Evolutionary conservation across 1,140 invertebrate genomes (phyloP), one percentile per base, ranked within the genome.

Genomic region (Eumaeus atala): DNA sequence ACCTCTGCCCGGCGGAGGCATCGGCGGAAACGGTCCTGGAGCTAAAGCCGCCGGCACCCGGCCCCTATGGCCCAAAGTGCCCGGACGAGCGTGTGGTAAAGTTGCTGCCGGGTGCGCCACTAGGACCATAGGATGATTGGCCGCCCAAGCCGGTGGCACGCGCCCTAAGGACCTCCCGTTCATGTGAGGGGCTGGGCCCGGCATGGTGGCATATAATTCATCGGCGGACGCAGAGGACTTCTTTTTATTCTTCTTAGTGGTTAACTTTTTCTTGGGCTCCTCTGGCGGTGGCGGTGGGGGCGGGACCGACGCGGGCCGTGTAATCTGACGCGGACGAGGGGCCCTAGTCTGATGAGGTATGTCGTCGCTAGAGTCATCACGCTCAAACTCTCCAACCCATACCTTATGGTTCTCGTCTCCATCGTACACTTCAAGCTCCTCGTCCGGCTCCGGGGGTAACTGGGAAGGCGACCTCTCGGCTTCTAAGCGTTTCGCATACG

Each of bases 341-440:
- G 95, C 94, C 56, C 94, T 90, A 8, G 92, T 90, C 62, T 95
- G 90, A 14, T 95, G 94, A 14, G 93, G 91, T 50, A 95, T 91
- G 35, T 94, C 93, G 67, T 96, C 95, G 48, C 90, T 88, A 42
- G 88, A 89, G 65, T 92, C 91, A 56, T 93, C 92, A 7, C 94
- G 91, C 59, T 95, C 94, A 53, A 92, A 89, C 38, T 92, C 93
- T 8, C 93, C 92, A 0, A 93, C 93, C 95, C 95, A 97, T 1
- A 97, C 93, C 83, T 98, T 97, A 74, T 97, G 96, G 71, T 97
- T 97, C 74, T 97, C 95, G 71, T 97, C 94, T 0, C 94, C 95
- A 71, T 96, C 96, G 73, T 94, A 96, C 17, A 95, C 89, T 51
- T 93, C 94, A 0, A 92, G 85, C 42, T 94, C 93, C 61, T 94